A percentile compares a stretch with the other conserved stretches of the same genome.
phyloP scores from a whole-genome alignment of 2,888 invertebrate genomes.

The Cantharis lateralis region DNA sequence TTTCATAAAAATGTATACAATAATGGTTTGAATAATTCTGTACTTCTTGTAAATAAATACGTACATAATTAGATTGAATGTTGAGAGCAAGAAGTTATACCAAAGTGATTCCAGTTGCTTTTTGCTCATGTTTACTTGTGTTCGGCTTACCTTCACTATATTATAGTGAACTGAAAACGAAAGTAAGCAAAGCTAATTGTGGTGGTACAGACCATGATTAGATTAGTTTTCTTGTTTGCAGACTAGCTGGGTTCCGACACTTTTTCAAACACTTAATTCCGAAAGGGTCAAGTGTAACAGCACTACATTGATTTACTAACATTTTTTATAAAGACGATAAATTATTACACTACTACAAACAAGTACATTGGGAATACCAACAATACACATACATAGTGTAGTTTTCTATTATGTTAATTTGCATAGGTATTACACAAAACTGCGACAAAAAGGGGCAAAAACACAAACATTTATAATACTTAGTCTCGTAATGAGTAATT shows the following conservation, averaged over 20 bases:
- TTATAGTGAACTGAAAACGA: background rate
- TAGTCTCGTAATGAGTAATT: slow-evolving; percentile 2
- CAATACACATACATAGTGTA: background rate
- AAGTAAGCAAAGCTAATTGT: background rate
- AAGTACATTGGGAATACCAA: background rate
- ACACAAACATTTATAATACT: slow-evolving; percentile 8
- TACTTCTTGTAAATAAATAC: background rate
- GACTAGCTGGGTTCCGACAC: background rate
- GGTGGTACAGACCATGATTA: background rate
- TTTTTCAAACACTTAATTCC: background rate
- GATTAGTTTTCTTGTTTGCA: background rate
- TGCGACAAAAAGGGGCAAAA: background rate
- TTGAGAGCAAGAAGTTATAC: no score
- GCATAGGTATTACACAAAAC: background rate
- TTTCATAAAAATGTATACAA: no score
- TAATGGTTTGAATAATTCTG: no score
- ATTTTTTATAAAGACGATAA: background rate
- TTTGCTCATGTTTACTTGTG: no score
- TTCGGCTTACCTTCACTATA: background rate
- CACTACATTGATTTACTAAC: background rate
- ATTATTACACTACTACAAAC: background rate
- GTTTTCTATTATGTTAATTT: background rate
- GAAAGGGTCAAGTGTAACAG: background rate
- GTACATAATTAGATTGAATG: background rate
- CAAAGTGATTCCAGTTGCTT: no score